phyloP scores from a whole-genome alignment of 2,113 vertebrate species.

The Falcunculus frontatus region DNA sequence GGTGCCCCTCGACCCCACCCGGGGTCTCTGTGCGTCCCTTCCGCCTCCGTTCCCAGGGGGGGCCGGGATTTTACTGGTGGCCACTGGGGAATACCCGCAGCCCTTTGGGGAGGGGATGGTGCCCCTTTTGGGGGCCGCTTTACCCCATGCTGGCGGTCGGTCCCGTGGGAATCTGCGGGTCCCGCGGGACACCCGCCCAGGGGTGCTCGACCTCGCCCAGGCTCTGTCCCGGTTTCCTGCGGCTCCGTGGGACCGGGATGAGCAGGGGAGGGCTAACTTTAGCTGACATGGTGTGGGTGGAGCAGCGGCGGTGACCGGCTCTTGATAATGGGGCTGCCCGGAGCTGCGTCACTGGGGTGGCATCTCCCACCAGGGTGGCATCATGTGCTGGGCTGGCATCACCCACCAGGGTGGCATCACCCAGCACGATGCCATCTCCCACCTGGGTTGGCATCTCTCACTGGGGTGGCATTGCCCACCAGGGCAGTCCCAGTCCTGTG shows the following conservation, averaged over 20 bases:
- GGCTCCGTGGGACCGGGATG: neutral
- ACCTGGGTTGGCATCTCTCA: neutral
- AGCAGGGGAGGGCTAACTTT: neutral
- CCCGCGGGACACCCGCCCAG: neutral
- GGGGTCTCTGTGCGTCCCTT: neutral
- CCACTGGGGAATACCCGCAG: neutral
- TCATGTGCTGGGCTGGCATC: neutral
- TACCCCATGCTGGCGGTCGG: accelerated
- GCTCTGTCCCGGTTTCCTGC: neutral
- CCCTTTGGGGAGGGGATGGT: neutral
- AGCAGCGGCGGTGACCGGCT: neutral
- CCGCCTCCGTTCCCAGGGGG: neutral
- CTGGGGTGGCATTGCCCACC: neutral
- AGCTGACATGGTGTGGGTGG: neutral
- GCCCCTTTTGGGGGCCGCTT: neutral
- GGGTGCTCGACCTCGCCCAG: neutral
- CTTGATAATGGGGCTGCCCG: neutral
- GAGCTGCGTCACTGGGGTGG: neutral
- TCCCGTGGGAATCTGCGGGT: neutral
- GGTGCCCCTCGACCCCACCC: neutral
- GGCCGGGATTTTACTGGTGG: neutral
- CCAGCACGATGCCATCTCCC: neutral
- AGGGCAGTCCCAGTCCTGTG: no score
- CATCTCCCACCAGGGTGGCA: neutral
- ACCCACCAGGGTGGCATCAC: neutral